A percentile compares a stretch with the other conserved stretches of the same genome.
Evolutionary conservation across 2,888 invertebrate species (phyloP).

Genomic region (Heteromurus nitidus): DNA sequence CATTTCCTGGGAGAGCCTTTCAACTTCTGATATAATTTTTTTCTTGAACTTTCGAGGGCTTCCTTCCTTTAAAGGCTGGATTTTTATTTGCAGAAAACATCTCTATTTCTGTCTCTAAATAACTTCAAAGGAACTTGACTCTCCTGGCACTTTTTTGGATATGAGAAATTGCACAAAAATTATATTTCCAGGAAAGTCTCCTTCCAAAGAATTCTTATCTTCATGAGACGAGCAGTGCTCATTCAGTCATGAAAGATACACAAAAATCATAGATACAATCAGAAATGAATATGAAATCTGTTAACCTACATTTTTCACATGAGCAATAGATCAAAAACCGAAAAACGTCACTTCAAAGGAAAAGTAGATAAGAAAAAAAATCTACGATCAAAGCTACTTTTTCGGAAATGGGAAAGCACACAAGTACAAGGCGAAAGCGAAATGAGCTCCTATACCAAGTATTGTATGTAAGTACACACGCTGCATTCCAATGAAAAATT

Average conservation of each 20-base stretch:
- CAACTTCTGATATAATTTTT: background rate
- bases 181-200: background rate
- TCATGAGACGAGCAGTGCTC: background rate
- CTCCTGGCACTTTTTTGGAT: background rate
- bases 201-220: background rate
- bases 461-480: background rate
- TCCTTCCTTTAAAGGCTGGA: background rate
- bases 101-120: too few relatives aligned
- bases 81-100: too few relatives aligned
- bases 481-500: too few relatives aligned
- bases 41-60: background rate
- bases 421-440: too few relatives aligned
- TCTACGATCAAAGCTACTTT: constrained; percentile 32
- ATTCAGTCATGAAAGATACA: too few relatives aligned
- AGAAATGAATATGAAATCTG: background rate
- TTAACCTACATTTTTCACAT: too few relatives aligned
- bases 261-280: background rate
- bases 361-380: constrained; percentile 23
- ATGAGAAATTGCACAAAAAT: background rate
- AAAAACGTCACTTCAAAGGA: constrained; percentile 44
- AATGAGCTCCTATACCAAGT: too few relatives aligned
- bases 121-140: background rate
- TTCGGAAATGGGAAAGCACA: constrained; percentile 42
- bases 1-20: background rate
- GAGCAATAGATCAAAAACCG: constrained; percentile 22